These are phyloP conservation scores for Zaprionus africanus DNA, from an alignment of 1,140 invertebrate genomes.

Conservation along the genomic window DNA sequence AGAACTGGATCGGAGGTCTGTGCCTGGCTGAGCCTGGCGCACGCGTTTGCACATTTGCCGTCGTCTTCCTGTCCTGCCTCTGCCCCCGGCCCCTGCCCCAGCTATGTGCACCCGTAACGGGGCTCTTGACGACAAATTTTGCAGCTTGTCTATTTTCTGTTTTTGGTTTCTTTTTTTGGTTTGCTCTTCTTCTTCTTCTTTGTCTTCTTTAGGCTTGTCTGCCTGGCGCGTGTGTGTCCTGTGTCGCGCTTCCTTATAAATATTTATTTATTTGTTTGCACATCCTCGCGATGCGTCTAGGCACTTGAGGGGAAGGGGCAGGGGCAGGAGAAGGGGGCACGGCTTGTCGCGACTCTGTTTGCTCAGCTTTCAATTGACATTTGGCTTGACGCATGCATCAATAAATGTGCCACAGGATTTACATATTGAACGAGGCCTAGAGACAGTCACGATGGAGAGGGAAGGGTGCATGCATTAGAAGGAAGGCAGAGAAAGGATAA, in stretches of 20 bases:
- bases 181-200: neutral
- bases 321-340: neutral
- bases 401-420: conserved; percentile 28
- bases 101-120: conserved; percentile 21
- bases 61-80: conserved; percentile 49
- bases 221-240: conserved; percentile 61
- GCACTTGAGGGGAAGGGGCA: neutral
- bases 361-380: conserved; percentile 70
- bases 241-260: conserved; percentile 61
- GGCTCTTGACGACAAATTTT: conserved; percentile 38
- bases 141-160: conserved; percentile 64
- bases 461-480: neutral
- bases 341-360: conserved; percentile 43
- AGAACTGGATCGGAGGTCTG: conserved; percentile 15
- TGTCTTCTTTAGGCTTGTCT: neutral
- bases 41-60: conserved; percentile 69
- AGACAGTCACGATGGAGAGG: neutral
- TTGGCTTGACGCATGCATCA: conserved; percentile 47
- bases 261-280: conserved; percentile 72
- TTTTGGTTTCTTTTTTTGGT: neutral
- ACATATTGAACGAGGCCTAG: conserved; percentile 43
- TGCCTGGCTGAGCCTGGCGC: conserved; percentile 37
- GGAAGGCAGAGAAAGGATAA: neutral
- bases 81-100: conserved; percentile 6
- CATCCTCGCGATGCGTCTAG: conserved; percentile 35